phyloP scores from a whole-genome alignment of 1,140 invertebrate species.

The Euschistus heros region DNA sequence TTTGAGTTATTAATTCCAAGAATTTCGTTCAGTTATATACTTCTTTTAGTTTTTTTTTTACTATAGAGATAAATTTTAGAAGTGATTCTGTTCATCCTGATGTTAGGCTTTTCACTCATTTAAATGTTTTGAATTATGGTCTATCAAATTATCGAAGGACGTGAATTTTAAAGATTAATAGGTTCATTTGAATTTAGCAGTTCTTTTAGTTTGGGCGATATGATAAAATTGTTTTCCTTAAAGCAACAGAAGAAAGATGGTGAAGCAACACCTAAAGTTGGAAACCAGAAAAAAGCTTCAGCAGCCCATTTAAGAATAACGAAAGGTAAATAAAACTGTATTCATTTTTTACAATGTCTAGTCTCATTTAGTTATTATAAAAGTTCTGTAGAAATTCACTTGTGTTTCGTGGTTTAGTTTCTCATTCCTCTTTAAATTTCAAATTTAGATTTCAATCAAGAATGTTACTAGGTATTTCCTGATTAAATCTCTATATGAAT shows the following conservation, averaged over 20 bases:
- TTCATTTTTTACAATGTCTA: no score
- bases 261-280: slow-evolving; percentile 60
- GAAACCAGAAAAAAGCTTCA: slow-evolving; percentile 80
- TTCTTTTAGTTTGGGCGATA: slow-evolving; percentile 37
- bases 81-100: no score
- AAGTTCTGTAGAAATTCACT: no score
- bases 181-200: not conserved
- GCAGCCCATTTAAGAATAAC: slow-evolving; percentile 92
- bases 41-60: slow-evolving; percentile 5
- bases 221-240: slow-evolving; percentile 96
- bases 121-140: not conserved
- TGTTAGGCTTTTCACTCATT: no score
- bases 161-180: not conserved
- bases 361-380: no score
- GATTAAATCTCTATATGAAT: no score
- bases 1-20: not conserved
- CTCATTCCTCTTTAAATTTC: no score
- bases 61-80: not conserved
- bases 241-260: slow-evolving; percentile 98
- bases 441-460: no score
- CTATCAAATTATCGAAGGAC: not conserved
- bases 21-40: no score
- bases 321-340: slow-evolving; percentile 60
- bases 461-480: no score
- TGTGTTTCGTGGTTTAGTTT: no score